Conservation (phyloP, 2,113 vertebrate genomes). For the Phalacrocorax pelagicus region DNA sequence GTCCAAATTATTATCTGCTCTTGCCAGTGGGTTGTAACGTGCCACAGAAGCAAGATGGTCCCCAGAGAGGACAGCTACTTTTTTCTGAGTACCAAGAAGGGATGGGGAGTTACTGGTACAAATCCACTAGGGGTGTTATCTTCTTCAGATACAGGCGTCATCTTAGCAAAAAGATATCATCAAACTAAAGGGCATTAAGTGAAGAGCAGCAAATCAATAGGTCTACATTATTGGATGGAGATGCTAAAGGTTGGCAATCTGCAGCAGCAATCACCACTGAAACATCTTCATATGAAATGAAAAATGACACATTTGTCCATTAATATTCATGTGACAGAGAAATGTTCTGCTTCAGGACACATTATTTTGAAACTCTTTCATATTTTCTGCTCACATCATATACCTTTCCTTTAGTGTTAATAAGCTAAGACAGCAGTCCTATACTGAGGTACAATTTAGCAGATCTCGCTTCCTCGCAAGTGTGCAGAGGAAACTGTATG, state of each 20-base stretch:
- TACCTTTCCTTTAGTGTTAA: not conserved
- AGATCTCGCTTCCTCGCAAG: not conserved
- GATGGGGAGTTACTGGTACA: not conserved
- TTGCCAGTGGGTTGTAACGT: not conserved
- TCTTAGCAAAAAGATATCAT: not conserved
- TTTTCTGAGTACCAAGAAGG: not conserved
- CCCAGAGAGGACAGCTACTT: not conserved
- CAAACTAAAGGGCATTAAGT: not conserved
- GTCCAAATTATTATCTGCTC: not conserved
- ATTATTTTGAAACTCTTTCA: not conserved
- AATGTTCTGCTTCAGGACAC: not conserved
- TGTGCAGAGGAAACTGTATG: not conserved
- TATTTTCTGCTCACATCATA: not conserved
- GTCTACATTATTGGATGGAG: not conserved
- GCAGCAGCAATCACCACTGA: not conserved
- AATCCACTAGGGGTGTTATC: not conserved
- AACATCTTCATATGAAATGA: not conserved
- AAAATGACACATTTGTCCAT: not conserved
- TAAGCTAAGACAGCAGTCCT: not conserved
- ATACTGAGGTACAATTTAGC: not conserved
- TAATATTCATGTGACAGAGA: not conserved
- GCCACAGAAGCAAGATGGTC: not conserved
- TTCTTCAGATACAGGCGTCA: not conserved
- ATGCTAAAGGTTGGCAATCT: not conserved
- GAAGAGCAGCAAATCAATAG: not conserved